These are phyloP conservation scores for Noctua fimbriata DNA, from an alignment of 2,888 invertebrate genomes.

Conservation along the genomic window DNA sequence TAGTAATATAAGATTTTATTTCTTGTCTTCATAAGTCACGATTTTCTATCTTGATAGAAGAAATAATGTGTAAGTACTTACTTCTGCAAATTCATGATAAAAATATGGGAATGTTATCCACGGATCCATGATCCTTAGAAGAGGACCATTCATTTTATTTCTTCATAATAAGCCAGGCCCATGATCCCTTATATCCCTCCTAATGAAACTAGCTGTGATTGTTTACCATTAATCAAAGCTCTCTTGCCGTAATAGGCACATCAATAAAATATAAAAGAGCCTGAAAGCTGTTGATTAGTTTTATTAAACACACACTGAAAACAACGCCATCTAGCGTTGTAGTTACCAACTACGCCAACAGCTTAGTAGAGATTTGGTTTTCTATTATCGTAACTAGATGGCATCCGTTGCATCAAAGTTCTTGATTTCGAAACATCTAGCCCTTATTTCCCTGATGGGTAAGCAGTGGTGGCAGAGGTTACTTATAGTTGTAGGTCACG, in stretches of 20 bases:
- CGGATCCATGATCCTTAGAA: slow-evolving; percentile 5
- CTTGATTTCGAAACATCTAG: background rate
- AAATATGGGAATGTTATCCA: slow-evolving; percentile 1
- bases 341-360: background rate
- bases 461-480: background rate
- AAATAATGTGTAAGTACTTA: background rate
- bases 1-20: background rate
- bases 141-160: slow-evolving; percentile 29
- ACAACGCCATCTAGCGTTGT: slow-evolving; percentile 32
- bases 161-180: slow-evolving; percentile 36
- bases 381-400: slow-evolving; percentile 7
- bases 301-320: background rate
- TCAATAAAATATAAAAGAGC: slow-evolving; percentile 28
- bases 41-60: background rate
- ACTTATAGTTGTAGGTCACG: background rate
- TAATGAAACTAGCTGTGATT: slow-evolving; percentile 57
- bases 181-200: slow-evolving; percentile 33
- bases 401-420: background rate
- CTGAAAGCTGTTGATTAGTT: slow-evolving; percentile 10
- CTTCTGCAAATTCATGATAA: background rate
- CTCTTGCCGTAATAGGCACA: slow-evolving; percentile 41
- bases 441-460: background rate
- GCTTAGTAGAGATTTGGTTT: background rate
- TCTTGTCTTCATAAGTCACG: background rate
- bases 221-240: slow-evolving; percentile 59